phyloP scores from a whole-genome alignment of 2,888 invertebrate species.

The Eurytoma adleriae region DNA sequence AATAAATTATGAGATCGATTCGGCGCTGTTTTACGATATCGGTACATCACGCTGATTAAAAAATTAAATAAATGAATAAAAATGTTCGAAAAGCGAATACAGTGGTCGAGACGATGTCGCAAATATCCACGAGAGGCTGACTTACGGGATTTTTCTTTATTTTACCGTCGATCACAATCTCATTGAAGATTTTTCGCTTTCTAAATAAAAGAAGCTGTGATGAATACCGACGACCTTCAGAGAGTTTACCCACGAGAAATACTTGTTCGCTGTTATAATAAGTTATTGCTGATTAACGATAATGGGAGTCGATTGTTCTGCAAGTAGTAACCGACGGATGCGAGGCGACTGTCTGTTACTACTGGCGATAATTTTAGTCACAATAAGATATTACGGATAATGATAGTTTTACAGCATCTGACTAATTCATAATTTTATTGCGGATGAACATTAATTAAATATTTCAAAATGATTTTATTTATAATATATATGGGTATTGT shows the following conservation, averaged over 20 bases:
- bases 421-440: too few relatives aligned
- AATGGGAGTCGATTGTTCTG: background rate
- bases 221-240: too few relatives aligned
- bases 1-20: background rate
- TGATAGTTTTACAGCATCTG: too few relatives aligned
- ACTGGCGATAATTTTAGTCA: background rate
- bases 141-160: background rate
- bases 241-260: too few relatives aligned
- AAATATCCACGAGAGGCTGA: background rate
- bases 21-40: background rate
- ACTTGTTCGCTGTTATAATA: too few relatives aligned
- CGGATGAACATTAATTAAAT: too few relatives aligned
- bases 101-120: background rate
- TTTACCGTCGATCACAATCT: background rate
- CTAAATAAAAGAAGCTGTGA: background rate
- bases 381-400: too few relatives aligned
- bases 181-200: background rate
- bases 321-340: background rate
- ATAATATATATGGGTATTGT: too few relatives aligned
- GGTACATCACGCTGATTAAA: background rate
- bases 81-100: background rate
- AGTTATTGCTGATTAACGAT: background rate
- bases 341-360: background rate
- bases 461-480: too few relatives aligned
- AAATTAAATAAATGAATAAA: background rate